Percentiles rank a stretch among this genome's conserved stretches.
Conservation (phyloP, 1,140 invertebrate genomes). For the Drosophila erecta region DNA sequence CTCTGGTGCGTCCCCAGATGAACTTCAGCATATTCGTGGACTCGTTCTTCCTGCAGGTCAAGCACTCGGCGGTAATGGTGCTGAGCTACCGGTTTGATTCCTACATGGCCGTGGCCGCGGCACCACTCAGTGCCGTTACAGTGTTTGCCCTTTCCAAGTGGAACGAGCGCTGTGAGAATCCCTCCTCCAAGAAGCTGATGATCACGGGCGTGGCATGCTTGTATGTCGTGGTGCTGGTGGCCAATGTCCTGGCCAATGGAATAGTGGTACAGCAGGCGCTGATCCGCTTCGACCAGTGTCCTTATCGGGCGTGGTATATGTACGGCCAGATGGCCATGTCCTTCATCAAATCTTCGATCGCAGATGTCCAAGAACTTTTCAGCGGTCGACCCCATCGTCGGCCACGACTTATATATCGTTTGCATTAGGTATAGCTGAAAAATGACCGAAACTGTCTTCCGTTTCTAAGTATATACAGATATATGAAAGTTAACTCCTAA, state of each 20-base stretch:
- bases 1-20: conserved; percentile 41
- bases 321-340: conserved; percentile 23
- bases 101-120: conserved; percentile 23
- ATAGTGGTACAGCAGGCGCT: conserved; percentile 33
- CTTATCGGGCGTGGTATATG: conserved; percentile 21
- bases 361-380: neutral
- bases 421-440: conserved; percentile 1
- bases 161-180: conserved; percentile 4
- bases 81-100: conserved; percentile 27
- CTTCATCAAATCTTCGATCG: neutral
- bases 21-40: conserved; percentile 30
- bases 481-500: neutral
- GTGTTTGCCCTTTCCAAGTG: conserved; percentile 34
- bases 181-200: neutral
- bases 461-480: neutral
- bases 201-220: conserved; percentile 1
- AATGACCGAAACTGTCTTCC: neutral
- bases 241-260: conserved; percentile 28
- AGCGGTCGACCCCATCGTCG: neutral
- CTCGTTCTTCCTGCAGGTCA: conserved; percentile 18
- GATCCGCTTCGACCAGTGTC: conserved; percentile 28
- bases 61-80: conserved; percentile 7
- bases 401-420: conserved; percentile 1
- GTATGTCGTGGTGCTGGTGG: conserved; percentile 11
- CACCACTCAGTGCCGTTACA: conserved; percentile 19